Conservation (phyloP, 1,140 invertebrate species). For the Drosophila obscura region DNA sequence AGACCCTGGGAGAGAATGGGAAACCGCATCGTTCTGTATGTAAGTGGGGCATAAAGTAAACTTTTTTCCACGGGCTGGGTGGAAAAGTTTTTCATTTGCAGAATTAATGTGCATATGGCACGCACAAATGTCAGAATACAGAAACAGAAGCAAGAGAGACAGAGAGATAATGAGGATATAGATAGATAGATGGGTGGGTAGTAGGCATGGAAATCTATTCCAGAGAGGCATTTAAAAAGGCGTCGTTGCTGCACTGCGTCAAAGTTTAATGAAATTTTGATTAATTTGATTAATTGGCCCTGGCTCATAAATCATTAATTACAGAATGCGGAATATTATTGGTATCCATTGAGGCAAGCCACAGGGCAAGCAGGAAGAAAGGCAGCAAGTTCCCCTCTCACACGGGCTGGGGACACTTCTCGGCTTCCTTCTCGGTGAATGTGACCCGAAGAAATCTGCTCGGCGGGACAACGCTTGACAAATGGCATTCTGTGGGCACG, state of each 20-base stretch:
- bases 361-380: neutral
- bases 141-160: constrained; percentile 7
- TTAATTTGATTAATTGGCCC: constrained; percentile 79
- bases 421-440: constrained; percentile 4
- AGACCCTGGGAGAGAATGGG: constrained; percentile 24
- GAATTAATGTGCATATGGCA: constrained; percentile 78
- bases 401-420: neutral
- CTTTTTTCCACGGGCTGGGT: constrained; percentile 53
- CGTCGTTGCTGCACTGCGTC: constrained; percentile 70
- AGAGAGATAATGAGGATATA: constrained; percentile 6
- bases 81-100: constrained; percentile 55
- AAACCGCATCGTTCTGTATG: neutral
- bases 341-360: constrained; percentile 43
- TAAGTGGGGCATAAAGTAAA: constrained; percentile 75
- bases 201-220: constrained; percentile 18
- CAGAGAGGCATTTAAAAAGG: constrained; percentile 42
- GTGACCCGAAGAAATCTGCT: constrained; percentile 53
- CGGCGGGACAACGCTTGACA: constrained; percentile 61
- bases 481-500: constrained; percentile 73
- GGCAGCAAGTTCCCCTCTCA: constrained; percentile 1
- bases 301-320: constrained; percentile 74
- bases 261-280: constrained; percentile 77
- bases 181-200: neutral
- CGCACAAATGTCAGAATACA: constrained; percentile 56
- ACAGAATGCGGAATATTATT: constrained; percentile 68